Evolutionary conservation across 2,888 invertebrate genomes (phyloP), one percentile per base, ranked within the genome.

Genomic region (Enchytraeus crypticus): DNA sequence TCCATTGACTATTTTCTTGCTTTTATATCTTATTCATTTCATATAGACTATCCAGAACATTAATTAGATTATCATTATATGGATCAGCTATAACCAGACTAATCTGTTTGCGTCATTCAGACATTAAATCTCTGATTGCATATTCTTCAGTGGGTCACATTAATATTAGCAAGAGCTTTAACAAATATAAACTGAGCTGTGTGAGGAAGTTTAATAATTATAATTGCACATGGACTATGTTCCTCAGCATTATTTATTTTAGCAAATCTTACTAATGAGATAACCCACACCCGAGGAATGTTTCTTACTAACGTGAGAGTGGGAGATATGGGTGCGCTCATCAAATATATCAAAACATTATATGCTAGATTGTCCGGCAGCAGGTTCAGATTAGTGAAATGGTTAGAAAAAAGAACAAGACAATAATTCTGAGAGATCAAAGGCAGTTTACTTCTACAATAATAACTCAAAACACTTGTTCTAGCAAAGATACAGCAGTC

Each of bases 71-170:
- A 0, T 59, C 64, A 18, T 5, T 72, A 18, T 69, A 68, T 23
- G 72, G 72, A 0, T 71, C 66, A 3, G 23, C 71, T 23, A 30
- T 83, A 76, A 81, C 85, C 67, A 84, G 85, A 32, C 80, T 87
- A 72, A 81, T 86, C 69, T 86, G 86, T 84, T 81, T 87, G 76
- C 83, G 83, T 67, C 85, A 87, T 75, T 80, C 82, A 59, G 87
- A 87, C 83, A 81, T 87, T 77, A 87, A 87, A 71, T 81, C 84
- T 67, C 83, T 87, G 81, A 85, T 87, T 83, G 87, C 87, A 76
- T 87, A 87, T 82, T 87, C 86, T 68, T 87, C 87, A 43, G 84
- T 87, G 0, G 83, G 84, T 69, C 87, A 88, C 82, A 87, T 71
- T 87, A 72, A 83, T 85, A 27, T 80, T 86, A 26, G 65, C 65